Evolutionary conservation across 2,888 invertebrate genomes (phyloP).

Genomic region (Tholera decimalis): DNA sequence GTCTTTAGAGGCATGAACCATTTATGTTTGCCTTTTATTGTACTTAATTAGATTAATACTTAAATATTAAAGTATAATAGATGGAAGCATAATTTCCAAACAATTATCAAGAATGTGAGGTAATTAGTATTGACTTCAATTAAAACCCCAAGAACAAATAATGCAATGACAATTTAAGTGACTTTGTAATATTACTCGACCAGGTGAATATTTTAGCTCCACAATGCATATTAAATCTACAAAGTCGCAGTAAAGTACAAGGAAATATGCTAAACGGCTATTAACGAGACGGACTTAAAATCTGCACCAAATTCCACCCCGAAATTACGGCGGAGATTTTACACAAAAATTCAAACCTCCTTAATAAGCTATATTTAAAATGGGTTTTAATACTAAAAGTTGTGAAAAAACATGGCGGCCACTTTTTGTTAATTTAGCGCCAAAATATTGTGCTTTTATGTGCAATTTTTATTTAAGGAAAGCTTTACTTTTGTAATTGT

Average conservation of each 20-base stretch:
- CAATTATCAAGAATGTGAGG: not conserved
- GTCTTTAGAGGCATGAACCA: too few relatives aligned
- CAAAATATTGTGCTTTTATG: slow-evolving; percentile 52
- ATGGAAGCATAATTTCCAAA: not conserved
- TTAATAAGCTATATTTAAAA: slow-evolving; percentile 76
- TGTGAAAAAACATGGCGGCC: slow-evolving; percentile 47
- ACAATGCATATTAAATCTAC: slow-evolving; percentile 50
- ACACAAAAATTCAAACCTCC: slow-evolving; percentile 72
- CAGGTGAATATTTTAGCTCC: slow-evolving; percentile 15
- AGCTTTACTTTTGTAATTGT: slow-evolving; percentile 24
- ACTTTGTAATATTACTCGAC: slow-evolving; percentile 25
- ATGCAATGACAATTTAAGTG: not conserved
- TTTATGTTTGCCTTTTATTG: too few relatives aligned
- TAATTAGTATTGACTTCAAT: not conserved
- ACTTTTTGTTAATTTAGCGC: slow-evolving; percentile 64
- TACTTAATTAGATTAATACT: too few relatives aligned
- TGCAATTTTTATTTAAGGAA: slow-evolving; percentile 47
- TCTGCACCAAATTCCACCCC: slow-evolving; percentile 63
- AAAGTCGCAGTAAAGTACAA: slow-evolving; percentile 49
- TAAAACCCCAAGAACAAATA: not conserved
- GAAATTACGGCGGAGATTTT: slow-evolving; percentile 69
- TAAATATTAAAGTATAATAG: not conserved
- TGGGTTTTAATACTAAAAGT: slow-evolving; percentile 58
- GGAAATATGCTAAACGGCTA: slow-evolving; percentile 60
- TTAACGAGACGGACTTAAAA: slow-evolving; percentile 45